phyloP scores from a whole-genome alignment of 2,888 invertebrate species.

The Listrodromus nycthemerus region DNA sequence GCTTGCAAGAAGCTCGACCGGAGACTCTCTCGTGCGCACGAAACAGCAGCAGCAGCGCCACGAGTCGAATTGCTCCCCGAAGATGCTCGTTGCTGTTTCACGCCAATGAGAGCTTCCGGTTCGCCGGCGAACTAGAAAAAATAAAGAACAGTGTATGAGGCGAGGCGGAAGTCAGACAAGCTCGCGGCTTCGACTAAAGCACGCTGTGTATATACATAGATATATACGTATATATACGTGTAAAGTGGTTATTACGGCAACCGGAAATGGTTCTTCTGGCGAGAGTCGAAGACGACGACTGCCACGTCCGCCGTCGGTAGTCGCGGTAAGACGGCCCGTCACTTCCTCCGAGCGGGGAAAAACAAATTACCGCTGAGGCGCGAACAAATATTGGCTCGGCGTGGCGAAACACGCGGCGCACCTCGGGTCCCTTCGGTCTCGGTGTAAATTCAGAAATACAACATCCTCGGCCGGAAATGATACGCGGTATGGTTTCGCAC shows the following conservation, averaged over 20 bases:
- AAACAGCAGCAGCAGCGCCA: conserved; percentile 24
- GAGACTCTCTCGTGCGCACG: conserved; percentile 51
- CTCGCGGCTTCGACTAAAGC: neutral
- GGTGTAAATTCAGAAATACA: conserved; percentile 27
- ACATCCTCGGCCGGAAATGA: conserved; percentile 60
- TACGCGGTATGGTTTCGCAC: conserved; percentile 50
- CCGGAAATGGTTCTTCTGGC: conserved; percentile 64
- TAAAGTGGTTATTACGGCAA: conserved; percentile 66
- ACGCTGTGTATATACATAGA: neutral
- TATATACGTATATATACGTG: conserved; percentile 25
- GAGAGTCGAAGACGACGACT: conserved; percentile 52
- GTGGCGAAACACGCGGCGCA: conserved; percentile 32
- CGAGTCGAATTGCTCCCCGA: conserved; percentile 71
- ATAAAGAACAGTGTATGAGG: conserved; percentile 13
- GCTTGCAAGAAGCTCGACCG: conserved; percentile 1
- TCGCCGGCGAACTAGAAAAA: conserved; percentile 29
- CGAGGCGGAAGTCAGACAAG: conserved; percentile 2
- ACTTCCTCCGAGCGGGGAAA: conserved; percentile 73
- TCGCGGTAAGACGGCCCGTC: conserved; percentile 57
- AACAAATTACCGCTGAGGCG: conserved; percentile 75
- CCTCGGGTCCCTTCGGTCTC: neutral
- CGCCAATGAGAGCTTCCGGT: conserved; percentile 49
- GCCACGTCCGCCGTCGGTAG: conserved; percentile 25
- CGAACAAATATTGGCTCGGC: conserved; percentile 75
- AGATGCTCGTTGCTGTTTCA: conserved; percentile 64